Percentiles rank a stretch among this genome's conserved stretches.
Conservation (phyloP, 1,140 invertebrate genomes). For the Cotesia chilonis region DNA sequence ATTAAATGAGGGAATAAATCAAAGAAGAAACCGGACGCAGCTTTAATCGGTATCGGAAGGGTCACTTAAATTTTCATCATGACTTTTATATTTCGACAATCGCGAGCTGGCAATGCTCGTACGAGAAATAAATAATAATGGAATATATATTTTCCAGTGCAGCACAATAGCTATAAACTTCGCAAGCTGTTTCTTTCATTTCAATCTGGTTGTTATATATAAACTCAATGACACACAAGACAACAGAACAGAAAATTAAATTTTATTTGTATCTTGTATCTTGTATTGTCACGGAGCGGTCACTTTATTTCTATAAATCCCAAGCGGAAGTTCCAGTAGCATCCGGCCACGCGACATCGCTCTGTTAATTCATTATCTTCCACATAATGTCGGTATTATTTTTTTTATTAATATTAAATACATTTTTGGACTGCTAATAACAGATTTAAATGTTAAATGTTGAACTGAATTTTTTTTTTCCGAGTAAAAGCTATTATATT, state of each 20-base stretch:
- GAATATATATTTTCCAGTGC: slow-evolving; percentile 58
- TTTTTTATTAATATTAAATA: too few relatives aligned
- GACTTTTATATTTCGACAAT: slow-evolving; percentile 16
- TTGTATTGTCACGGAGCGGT: slow-evolving; percentile 28
- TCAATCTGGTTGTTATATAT: slow-evolving; percentile 3
- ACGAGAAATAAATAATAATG: background rate
- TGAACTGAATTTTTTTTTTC: too few relatives aligned
- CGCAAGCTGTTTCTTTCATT: background rate
- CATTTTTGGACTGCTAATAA: too few relatives aligned
- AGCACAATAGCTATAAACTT: slow-evolving; percentile 40
- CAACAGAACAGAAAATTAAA: slow-evolving; percentile 40
- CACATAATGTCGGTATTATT: slow-evolving; percentile 6
- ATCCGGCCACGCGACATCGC: slow-evolving; percentile 46
- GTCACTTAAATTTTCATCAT: slow-evolving; percentile 34
- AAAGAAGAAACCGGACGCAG: background rate
- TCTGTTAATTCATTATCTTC: slow-evolving; percentile 50
- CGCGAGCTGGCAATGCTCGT: background rate
- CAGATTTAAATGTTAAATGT: too few relatives aligned
- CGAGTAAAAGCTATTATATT: too few relatives aligned
- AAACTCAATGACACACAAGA: too few relatives aligned
- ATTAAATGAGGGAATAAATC: background rate
- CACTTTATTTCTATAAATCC: slow-evolving; percentile 35
- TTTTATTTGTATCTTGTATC: background rate
- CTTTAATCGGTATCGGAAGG: slow-evolving; percentile 34
- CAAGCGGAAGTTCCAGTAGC: slow-evolving; percentile 22